Base-by-base conservation (phyloP, 2,888 invertebrate species). In the Allygus modestus region DNA sequence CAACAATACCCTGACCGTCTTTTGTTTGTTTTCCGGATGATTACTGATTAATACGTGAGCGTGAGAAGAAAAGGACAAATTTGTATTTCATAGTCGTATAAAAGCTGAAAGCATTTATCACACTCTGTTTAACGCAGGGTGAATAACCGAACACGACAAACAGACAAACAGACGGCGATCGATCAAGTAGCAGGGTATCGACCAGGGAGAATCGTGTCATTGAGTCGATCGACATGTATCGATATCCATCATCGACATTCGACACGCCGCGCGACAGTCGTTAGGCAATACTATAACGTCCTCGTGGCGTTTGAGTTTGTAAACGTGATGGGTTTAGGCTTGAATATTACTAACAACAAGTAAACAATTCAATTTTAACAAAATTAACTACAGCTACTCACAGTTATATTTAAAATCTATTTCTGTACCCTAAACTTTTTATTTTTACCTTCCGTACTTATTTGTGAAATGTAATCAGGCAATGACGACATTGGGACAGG, bases 171-270 rank as follows among this genome's bases (percentile, higher is more conserved):
- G 65, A 65, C 11, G 65, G 28, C 28, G 26, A 65, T 65, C 65
- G 65, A 65, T 65, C 65, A 65, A 65, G 54, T 54, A 54, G 65
- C 65, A 4, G 5, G 58, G 7, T 26, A 65, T 65, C 65, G 65
- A 65, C 65, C 65, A 28, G 65, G 28, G 28, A 65, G 65, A 65
- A 65, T 65, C 54, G 46, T 15, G 37, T 37, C 37, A 37, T 37
- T 37, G 12, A 15, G 20, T 23, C 65, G 65, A 28, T 15, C 9
- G 28, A 5, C 65, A 17, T 54, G 31, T 65, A 28, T 65, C 65
- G 65, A 65, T 65, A 65, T 65, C 65, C 12, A 65, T 65, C 65
- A 65, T 65, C 65, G 28, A 28, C 65, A 31, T 65, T 65, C 28
- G 65, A 5, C 28, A 65, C 65, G 65, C 15, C 1, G 23, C 15